phyloP scores from a whole-genome alignment of 2,113 vertebrate species.

The Tringa solitaria region DNA sequence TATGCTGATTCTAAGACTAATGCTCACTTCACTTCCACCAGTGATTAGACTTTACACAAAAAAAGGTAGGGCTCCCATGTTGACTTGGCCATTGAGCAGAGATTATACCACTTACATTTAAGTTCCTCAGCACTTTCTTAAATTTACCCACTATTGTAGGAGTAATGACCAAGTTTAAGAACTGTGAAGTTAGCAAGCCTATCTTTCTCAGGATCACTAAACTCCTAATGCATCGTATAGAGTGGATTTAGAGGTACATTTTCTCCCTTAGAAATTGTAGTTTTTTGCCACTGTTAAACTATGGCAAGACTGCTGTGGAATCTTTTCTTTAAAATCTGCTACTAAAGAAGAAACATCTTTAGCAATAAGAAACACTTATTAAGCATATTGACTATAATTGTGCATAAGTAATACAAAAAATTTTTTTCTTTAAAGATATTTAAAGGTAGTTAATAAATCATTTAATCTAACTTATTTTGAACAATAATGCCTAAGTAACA shows the following conservation, averaged over 20 bases:
- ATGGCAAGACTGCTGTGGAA: neutral
- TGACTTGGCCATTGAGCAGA: neutral
- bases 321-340: neutral
- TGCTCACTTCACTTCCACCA: neutral
- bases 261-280: neutral
- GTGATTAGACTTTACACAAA: neutral
- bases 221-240: neutral
- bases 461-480: conserved; percentile 39
- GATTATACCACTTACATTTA: neutral
- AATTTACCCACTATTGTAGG: neutral
- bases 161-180: neutral
- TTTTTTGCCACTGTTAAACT: neutral
- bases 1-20: neutral
- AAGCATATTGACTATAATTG: neutral
- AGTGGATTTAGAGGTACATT: neutral
- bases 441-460: conserved; percentile 47
- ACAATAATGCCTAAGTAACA: conserved; percentile 23
- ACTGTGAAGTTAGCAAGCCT: neutral
- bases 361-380: neutral
- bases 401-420: neutral
- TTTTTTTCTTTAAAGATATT: conserved; percentile 14
- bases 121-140: neutral
- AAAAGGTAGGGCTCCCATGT: neutral
- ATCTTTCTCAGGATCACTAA: neutral
- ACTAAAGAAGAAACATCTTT: neutral